Evolutionary conservation across 2,888 invertebrate species (phyloP).

Genomic region (Caenorhabditis angaria): DNA sequence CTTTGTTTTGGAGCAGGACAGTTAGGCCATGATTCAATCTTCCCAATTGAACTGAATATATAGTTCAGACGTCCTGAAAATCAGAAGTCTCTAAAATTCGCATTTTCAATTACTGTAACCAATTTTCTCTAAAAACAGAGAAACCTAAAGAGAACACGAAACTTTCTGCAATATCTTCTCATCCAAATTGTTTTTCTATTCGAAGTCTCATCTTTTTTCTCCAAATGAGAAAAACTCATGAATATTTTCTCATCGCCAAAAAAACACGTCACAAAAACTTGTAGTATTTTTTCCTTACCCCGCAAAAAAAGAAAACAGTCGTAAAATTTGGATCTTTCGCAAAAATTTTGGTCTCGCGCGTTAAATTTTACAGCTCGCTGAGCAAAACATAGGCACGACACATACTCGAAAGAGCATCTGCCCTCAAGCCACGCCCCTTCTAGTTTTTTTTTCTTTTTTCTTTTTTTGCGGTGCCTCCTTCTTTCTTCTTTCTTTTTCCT

Average conservation of each 20-base stretch:
- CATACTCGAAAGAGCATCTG: conserved; percentile 46
- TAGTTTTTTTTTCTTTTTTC: not conserved
- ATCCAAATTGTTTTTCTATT: no score
- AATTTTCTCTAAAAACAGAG: no score
- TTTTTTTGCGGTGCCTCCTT: conserved; percentile 16
- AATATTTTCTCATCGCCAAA: conserved; percentile 17
- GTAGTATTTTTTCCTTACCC: conserved; percentile 28
- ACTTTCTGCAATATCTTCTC: no score
- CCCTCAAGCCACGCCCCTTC: conserved; percentile 21
- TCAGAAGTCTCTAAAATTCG: no score
- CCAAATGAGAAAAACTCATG: not conserved
- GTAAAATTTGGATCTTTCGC: not conserved
- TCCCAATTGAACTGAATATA: no score
- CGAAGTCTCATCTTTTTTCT: no score
- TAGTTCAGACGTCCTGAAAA: no score
- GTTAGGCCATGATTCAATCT: no score
- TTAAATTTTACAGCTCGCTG: conserved; percentile 48
- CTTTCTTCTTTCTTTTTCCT: conserved; percentile 6
- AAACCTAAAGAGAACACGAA: no score
- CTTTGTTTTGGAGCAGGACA: not conserved
- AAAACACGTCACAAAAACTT: conserved; percentile 38
- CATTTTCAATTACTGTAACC: no score
- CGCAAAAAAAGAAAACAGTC: not conserved
- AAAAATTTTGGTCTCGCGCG: conserved; percentile 12
- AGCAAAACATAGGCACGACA: conserved; percentile 45